phyloP scores from a whole-genome alignment of 2,797 vertebrate genomes.

The Atherinosoma microstoma region DNA sequence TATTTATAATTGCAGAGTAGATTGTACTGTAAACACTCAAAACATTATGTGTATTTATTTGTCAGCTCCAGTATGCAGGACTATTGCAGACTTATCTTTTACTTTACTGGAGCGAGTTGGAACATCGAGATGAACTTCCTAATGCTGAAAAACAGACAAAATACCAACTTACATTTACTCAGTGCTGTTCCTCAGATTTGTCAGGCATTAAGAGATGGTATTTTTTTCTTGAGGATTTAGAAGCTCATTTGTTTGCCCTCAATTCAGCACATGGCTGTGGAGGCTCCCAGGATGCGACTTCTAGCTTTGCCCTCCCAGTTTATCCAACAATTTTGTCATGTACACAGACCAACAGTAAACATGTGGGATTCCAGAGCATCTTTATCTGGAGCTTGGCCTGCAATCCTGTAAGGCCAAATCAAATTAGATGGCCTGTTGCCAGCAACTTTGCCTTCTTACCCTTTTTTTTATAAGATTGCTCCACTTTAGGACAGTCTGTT shows the following conservation, averaged over 20 bases:
- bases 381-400: conserved; percentile 50
- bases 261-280: conserved; percentile 25
- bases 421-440: conserved; percentile 71
- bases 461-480: conserved; percentile 63
- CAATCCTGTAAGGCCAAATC: conserved; percentile 39
- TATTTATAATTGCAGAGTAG: conserved; percentile 34
- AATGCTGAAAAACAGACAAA: conserved; percentile 41
- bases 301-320: background rate
- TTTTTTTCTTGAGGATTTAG: conserved; percentile 32
- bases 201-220: conserved; percentile 14
- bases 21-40: conserved; percentile 9
- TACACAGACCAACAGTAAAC: conserved; percentile 36
- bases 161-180: conserved; percentile 17
- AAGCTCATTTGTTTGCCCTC: conserved; percentile 35
- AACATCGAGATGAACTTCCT: conserved; percentile 48
- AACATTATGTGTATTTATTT: conserved; percentile 23
- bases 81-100: conserved; percentile 21
- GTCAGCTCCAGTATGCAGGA: conserved; percentile 10
- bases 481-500: conserved; percentile 48
- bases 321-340: conserved; percentile 21
- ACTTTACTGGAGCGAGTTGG: conserved; percentile 45
- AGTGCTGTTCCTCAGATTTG: conserved; percentile 12
- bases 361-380: conserved; percentile 36
- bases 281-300: conserved; percentile 10
- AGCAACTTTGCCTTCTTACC: conserved; percentile 48